These are phyloP conservation scores for Geotrypetes seraphini DNA, from an alignment of 2,797 vertebrate species.

Conservation along the genomic window DNA sequence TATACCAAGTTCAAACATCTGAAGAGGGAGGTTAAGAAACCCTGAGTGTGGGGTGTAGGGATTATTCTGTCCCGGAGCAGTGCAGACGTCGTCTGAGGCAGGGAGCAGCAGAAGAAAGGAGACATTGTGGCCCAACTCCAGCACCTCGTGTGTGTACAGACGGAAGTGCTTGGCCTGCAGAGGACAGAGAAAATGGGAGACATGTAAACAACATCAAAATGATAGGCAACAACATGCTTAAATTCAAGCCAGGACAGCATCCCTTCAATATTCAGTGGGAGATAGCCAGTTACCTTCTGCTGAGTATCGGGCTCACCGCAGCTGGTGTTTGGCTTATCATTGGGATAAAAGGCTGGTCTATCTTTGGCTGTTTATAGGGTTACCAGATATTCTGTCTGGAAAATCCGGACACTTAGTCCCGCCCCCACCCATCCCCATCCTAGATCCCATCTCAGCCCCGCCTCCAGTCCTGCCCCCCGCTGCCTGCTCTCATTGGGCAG, in stretches of 20 bases:
- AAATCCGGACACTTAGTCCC: too few species aligned
- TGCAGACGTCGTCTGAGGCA: conserved; percentile 88
- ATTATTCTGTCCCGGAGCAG: conserved; percentile 94
- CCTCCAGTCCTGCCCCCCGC: too few species aligned
- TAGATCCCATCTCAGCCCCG: too few species aligned
- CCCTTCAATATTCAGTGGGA: too few species aligned
- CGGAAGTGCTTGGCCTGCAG: conserved; percentile 88
- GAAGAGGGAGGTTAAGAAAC: conserved; percentile 95
- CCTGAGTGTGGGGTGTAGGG: conserved; percentile 85
- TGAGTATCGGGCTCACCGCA: too few species aligned
- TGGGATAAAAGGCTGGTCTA: too few species aligned
- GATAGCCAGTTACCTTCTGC: too few species aligned
- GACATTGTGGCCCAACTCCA: conserved; percentile 91
- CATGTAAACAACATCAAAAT: conserved; percentile 62
- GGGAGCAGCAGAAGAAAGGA: conserved; percentile 96
- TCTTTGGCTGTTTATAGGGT: too few species aligned
- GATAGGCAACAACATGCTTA: conserved; percentile 63
- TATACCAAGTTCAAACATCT: conserved; percentile 98
- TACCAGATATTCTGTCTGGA: too few species aligned
- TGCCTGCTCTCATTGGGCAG: too few species aligned
- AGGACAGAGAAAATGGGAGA: conserved; percentile 54
- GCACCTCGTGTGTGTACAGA: conserved; percentile 93
- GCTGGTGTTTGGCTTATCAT: too few species aligned
- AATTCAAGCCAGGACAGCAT: conserved; percentile 58
- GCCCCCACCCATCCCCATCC: too few species aligned